phyloP scores from a whole-genome alignment of 2,888 invertebrate species.

The Caenorhabditis becei region DNA sequence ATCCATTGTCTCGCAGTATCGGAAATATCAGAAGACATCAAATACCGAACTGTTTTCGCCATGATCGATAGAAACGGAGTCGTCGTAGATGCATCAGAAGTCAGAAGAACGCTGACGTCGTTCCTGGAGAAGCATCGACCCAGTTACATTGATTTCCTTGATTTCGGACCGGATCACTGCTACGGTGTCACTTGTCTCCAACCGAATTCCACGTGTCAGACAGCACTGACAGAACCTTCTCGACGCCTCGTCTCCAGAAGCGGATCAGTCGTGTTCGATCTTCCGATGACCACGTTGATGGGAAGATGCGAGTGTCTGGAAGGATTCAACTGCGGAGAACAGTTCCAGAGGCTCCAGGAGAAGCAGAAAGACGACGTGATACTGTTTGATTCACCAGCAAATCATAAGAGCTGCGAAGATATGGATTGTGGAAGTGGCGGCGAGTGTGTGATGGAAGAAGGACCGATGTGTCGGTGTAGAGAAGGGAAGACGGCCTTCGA shows the following conservation, averaged over 20 bases:
- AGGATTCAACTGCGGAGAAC: neutral
- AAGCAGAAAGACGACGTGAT: conserved; percentile 25
- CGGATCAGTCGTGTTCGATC: neutral
- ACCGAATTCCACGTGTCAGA: conserved; percentile 21
- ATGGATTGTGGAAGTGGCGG: conserved; percentile 41
- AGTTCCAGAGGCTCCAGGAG: neutral
- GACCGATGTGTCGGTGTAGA: conserved; percentile 28
- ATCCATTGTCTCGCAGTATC: conserved; percentile 18
- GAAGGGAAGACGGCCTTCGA: conserved; percentile 37
- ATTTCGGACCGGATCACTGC: conserved; percentile 22
- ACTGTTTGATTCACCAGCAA: neutral
- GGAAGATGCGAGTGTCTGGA: conserved; percentile 6
- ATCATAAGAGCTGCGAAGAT: conserved; percentile 19
- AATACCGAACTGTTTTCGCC: conserved; percentile 13
- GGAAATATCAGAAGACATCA: conserved; percentile 32
- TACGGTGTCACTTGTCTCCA: conserved; percentile 30
- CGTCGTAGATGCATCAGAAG: conserved; percentile 34
- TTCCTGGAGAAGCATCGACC: conserved; percentile 36
- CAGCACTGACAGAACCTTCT: neutral
- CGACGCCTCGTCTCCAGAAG: conserved; percentile 9
- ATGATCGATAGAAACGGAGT: conserved; percentile 52
- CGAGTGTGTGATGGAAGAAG: conserved; percentile 26
- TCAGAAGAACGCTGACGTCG: conserved; percentile 31
- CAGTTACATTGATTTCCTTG: conserved; percentile 24
- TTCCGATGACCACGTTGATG: conserved; percentile 14